phyloP scores from a whole-genome alignment of 2,888 invertebrate species.

The Athetis lepigone region DNA sequence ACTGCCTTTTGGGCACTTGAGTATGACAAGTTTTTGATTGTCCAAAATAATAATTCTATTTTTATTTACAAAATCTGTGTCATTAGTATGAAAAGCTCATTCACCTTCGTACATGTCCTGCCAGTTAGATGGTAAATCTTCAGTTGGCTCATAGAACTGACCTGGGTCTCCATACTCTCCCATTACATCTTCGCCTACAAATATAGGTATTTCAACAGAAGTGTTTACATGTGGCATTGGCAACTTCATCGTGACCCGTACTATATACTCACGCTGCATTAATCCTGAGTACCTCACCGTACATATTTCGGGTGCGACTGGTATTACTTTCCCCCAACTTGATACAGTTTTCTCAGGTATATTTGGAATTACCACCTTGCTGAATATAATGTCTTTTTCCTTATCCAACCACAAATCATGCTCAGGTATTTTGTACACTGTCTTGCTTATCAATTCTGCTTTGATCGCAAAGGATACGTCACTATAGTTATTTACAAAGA shows the following conservation, averaged over 20 bases:
- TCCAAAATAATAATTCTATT: too few species aligned
- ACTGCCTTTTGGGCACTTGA: too few species aligned
- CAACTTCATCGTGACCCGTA: constrained; percentile 30
- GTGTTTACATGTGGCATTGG: constrained; percentile 31
- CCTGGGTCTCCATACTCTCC: neutral
- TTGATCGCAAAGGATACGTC: constrained; percentile 15
- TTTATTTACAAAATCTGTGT: too few species aligned
- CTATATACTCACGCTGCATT: constrained; percentile 23
- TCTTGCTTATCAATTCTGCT: constrained; percentile 30
- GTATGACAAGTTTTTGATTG: too few species aligned
- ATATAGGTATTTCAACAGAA: constrained; percentile 29
- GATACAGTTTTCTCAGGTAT: constrained; percentile 22
- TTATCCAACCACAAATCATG: neutral
- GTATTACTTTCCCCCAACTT: constrained; percentile 14
- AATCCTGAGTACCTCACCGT: constrained; percentile 33
- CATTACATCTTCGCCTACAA: constrained; percentile 21
- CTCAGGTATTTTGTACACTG: neutral
- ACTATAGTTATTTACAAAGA: constrained; percentile 33
- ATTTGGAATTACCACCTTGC: constrained; percentile 10
- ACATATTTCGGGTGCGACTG: constrained; percentile 4
- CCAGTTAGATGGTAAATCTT: constrained; percentile 8
- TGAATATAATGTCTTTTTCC: constrained; percentile 7
- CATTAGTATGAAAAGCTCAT: too few species aligned
- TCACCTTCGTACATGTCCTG: neutral
- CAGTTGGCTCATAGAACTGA: neutral